phyloP scores from a whole-genome alignment of 2,888 invertebrate genomes.

The Apomyelois bistriatella region DNA sequence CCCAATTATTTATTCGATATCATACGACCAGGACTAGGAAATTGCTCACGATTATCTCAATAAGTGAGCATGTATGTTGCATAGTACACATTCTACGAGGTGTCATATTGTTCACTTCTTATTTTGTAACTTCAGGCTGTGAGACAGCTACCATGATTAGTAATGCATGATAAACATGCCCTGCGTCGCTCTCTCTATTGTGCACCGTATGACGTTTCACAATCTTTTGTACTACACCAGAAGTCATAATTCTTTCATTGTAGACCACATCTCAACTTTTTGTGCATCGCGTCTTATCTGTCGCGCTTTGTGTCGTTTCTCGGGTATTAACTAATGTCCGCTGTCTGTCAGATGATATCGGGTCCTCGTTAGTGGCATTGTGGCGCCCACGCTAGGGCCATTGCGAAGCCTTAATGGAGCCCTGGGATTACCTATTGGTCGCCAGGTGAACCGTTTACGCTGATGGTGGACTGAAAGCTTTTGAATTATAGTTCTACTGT shows the following conservation, averaged over 20 bases:
- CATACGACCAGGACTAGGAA: too few relatives aligned
- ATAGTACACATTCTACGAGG: neutral
- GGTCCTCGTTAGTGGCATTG: slow-evolving; percentile 69
- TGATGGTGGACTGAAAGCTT: slow-evolving; percentile 32
- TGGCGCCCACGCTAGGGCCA: slow-evolving; percentile 58
- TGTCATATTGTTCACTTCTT: neutral
- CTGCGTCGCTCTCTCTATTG: slow-evolving; percentile 68
- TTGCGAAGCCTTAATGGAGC: slow-evolving; percentile 49
- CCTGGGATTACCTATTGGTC: slow-evolving; percentile 55
- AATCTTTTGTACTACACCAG: slow-evolving; percentile 60
- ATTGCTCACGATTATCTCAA: too few relatives aligned
- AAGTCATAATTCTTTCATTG: slow-evolving; percentile 56
- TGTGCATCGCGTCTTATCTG: slow-evolving; percentile 52
- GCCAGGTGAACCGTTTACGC: slow-evolving; percentile 47
- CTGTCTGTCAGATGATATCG: slow-evolving; percentile 68
- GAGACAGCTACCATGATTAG: slow-evolving; percentile 43
- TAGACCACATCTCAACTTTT: slow-evolving; percentile 49
- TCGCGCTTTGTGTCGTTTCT: slow-evolving; percentile 46
- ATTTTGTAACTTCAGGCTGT: neutral
- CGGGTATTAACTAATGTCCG: slow-evolving; percentile 61
- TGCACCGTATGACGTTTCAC: slow-evolving; percentile 61
- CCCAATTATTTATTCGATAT: too few relatives aligned
- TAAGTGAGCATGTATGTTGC: too few relatives aligned
- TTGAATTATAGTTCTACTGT: slow-evolving; percentile 38
- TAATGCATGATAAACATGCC: slow-evolving; percentile 64